A percentile compares a stretch with the other conserved stretches of the same genome.
phyloP scores from a whole-genome alignment of 2,797 vertebrate species.

The Coluber constrictor region DNA sequence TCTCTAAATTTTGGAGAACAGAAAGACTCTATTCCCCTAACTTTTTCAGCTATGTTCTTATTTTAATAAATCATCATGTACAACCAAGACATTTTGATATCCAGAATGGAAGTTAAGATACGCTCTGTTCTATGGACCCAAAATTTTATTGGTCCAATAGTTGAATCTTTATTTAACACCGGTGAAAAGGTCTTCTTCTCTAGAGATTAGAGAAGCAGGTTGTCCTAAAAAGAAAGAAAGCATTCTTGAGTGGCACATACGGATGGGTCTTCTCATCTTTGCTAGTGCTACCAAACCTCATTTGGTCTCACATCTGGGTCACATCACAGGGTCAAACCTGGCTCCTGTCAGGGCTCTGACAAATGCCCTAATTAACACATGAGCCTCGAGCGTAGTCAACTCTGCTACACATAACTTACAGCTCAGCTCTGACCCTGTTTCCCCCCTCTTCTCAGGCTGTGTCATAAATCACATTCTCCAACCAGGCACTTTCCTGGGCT shows the following conservation, averaged over 20 bases:
- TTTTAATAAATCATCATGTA: not conserved
- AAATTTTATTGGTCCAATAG: not conserved
- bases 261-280: not conserved
- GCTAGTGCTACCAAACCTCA: not conserved
- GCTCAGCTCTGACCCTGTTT: no score
- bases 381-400: no score
- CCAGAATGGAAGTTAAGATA: not conserved
- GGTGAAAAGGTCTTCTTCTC: not conserved
- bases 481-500: no score
- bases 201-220: not conserved
- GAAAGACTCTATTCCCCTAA: not conserved
- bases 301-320: not conserved
- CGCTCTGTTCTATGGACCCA: not conserved
- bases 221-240: not conserved
- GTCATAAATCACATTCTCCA: no score
- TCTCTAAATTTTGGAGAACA: conserved; percentile 36
- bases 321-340: conserved; percentile 9
- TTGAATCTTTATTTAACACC: not conserved
- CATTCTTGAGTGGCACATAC: not conserved
- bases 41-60: not conserved
- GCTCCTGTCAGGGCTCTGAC: not conserved
- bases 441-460: no score
- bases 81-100: not conserved
- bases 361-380: no score
- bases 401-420: no score